phyloP scores from a whole-genome alignment of 2,797 vertebrate species.

The Carapus acus region DNA sequence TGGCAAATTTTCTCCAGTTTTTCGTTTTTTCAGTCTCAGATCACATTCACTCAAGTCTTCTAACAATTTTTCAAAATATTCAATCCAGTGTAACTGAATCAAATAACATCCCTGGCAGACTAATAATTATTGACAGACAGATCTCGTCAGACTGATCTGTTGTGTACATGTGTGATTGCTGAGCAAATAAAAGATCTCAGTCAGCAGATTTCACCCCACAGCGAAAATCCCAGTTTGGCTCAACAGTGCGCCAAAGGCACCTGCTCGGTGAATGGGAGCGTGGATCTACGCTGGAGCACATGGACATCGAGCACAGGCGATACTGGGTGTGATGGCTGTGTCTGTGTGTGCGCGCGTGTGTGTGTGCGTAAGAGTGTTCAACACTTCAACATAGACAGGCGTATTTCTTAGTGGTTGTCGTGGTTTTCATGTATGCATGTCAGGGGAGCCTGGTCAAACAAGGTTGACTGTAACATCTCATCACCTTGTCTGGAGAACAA shows the following conservation, averaged over 20 bases:
- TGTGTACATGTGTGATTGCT: slow-evolving; percentile 34
- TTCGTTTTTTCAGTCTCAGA: no score
- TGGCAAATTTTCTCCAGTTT: no score
- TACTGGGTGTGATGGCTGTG: slow-evolving; percentile 12
- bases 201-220: slow-evolving; percentile 52
- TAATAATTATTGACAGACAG: slow-evolving; percentile 1
- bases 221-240: slow-evolving; percentile 53
- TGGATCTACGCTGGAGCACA: slow-evolving; percentile 17
- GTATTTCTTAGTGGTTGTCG: slow-evolving; percentile 44
- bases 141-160: slow-evolving; percentile 6
- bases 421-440: slow-evolving; percentile 61
- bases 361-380: slow-evolving; percentile 17
- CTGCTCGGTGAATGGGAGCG: slow-evolving; percentile 32
- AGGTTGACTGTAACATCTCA: slow-evolving; percentile 41
- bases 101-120: no score
- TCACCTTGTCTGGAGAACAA: slow-evolving; percentile 14
- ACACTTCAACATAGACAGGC: slow-evolving; percentile 34
- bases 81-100: no score
- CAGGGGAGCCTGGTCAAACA: slow-evolving; percentile 55
- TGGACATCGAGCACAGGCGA: no score
- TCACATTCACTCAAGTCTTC: no score
- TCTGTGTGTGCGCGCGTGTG: slow-evolving; percentile 21
- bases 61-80: no score
- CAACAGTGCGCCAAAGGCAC: slow-evolving; percentile 33
- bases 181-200: slow-evolving; percentile 36